Base-by-base conservation (phyloP, 2,888 invertebrate genomes). In the Nemapogon koenigi region DNA sequence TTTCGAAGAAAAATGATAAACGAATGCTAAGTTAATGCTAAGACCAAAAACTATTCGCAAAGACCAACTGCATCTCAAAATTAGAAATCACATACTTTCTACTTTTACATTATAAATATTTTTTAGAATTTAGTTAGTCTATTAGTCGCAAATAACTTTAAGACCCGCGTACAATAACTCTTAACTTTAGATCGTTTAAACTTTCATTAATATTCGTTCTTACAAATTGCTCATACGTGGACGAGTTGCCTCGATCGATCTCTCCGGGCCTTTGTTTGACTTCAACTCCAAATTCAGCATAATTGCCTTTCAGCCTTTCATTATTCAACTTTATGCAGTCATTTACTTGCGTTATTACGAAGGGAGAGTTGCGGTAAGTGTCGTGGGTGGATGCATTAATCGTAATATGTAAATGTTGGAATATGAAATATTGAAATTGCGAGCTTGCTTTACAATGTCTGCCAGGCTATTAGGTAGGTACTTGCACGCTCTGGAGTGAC, bases 271-370 rank as follows among this genome's bases (percentile, higher is more conserved):
- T 75, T 76, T 78, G 78, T 78, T 78, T 76, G 73, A 75, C 61
- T 78, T 75, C 66, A 65, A 65, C 68, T 73, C 68, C 64, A 64
- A 76, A 78, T 76, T 75, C 73, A 65, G 69, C 69, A 63, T 76
- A 78, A 78, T 78, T 76, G 75, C 73, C 76, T 76, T 76, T 72
- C 70, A 75, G 70, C 59, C 69, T 73, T 75, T 73, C 75, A 75
- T 76, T 76, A 76, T 76, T 73, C 71, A 72, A 68, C 75, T 76
- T 76, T 75, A 71, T 75, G 71, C 70, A 75, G 72, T 69, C 73
- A 75, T 76, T 75, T 75, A 72, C 76, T 75, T 68, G 69, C 64
- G 67, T 71, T 76, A 73, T 73, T 71, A 66, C 65, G 66, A 62
- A 72, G 71, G 72, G 76, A 70, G 70, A 68, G 65, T 61, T 62